Base-by-base conservation (phyloP, 2,888 invertebrate species). In the Campoplex capitator region DNA sequence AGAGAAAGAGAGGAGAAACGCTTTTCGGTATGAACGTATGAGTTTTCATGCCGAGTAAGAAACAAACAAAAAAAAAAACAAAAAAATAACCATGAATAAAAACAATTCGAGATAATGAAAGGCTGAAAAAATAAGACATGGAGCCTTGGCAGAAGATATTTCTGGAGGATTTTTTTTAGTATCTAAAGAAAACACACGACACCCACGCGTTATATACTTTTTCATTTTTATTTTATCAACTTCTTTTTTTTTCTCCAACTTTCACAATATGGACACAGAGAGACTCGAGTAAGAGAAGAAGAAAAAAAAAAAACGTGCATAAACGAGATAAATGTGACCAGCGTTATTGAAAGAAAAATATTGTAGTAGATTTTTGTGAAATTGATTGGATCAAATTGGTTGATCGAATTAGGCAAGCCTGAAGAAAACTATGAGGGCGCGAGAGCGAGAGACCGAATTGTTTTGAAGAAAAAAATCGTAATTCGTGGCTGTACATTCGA, bases 351-450 rank as follows among this genome's bases (percentile, higher is more conserved):
- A 62, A 32, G 32, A 18, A 51, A 91, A 90, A 90, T 89, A 90
- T 89, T 91, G 91, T 92, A 91, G 91, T 91, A 89, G 92, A 91
- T 91, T 91, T 88, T 38, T 38, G 38, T 38, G 38, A 38, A 38
- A 38, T 38, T 38, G 38, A 38, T 38, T 38, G 38, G 38, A 38
- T 38, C 84, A 91, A 90, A 89, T 62, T 88, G 88, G 91, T 90
- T 78, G 91, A 92, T 91, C 91, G 92, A 90, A 84, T 79, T 86
- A 88, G 88, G 83, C 71, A 85, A 78, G 89, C 75, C 89, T 91
- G 92, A 90, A 90, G 86, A 90, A 87, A 90, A 84, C 84, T 76
- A 90, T 89, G 89, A 88, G 90, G 90, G 90, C 90, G 90, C 91
- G 91, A 90, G 91, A 90, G 85, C 88, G 83, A 88, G 84, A 89